Evolutionary conservation across 2,113 vertebrate genomes (phyloP).

Genomic region (Prinia subflava): DNA sequence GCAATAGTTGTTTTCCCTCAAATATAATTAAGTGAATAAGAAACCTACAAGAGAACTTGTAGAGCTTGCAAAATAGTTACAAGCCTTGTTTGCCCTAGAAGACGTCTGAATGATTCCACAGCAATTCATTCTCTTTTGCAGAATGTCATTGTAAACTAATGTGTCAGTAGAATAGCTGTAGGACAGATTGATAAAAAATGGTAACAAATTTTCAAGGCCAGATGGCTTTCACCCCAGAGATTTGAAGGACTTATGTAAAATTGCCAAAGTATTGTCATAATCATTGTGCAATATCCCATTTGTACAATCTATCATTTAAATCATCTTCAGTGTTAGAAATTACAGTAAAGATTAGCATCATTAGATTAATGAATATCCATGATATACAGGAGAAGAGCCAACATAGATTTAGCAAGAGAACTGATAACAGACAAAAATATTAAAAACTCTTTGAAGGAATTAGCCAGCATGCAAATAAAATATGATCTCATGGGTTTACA

Average conservation of each 20-base stretch:
- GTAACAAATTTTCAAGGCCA: background rate
- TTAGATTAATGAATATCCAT: background rate
- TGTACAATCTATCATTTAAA: background rate
- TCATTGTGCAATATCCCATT: background rate
- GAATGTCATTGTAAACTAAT: background rate
- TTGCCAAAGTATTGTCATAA: background rate
- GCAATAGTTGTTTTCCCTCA: background rate
- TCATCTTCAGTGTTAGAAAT: background rate
- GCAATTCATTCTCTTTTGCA: background rate
- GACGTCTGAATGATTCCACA: background rate
- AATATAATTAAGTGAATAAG: background rate
- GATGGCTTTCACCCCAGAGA: background rate
- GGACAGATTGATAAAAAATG: background rate
- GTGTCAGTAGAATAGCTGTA: background rate
- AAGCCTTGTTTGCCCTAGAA: background rate
- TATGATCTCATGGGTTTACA: background rate
- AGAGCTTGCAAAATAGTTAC: background rate
- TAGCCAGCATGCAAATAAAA: background rate
- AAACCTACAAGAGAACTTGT: background rate
- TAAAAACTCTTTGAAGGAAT: background rate
- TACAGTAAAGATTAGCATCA: background rate
- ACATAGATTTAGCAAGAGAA: background rate
- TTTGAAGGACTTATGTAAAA: background rate
- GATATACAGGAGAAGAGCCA: background rate
- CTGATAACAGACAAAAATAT: background rate